Evolutionary conservation across 2,797 vertebrate genomes (phyloP), one percentile per base, ranked within the genome.

Genomic region (Agapornis canus): DNA sequence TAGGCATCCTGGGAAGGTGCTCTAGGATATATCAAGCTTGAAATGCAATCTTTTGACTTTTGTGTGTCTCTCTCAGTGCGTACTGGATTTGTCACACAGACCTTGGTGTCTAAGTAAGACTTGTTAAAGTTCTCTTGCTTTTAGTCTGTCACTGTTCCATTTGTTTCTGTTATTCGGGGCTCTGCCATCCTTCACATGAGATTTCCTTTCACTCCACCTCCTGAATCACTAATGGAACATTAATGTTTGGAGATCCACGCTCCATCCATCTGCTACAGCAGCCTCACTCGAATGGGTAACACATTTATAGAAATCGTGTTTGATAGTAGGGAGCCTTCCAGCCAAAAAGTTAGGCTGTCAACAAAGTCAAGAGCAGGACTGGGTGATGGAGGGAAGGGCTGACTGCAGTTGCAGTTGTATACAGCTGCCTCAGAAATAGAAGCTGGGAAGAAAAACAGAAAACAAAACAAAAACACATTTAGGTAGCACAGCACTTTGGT

Each of bases 401-500:
- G 96, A 89, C 95, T 96, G 95, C 94, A 87, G 65, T 65, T 60
- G 84, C 85, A 54, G 39, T 81, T 91, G 59, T 69, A 78, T 64
- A 89, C 93, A 94, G 94, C 93, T 95, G 97, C 95, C 97, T 97
- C 91, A 86, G 72, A 94, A 94, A 63, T 77, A 70, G 85, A 85
- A 90, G 78, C 71, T 82, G 76, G 89, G 82, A 92, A 87, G 61
- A 49, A 80, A 86, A 90, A 82, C 78, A 1, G 3, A 32, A 32
- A 65, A n/a, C 14, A 3, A 47, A 31, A 56, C 56, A 65, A 35
- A 56, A 72, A 25, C 1, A 13, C 43, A 39, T 78, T 79, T 96
- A 97, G 96, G 92, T 95, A 95, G 97, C 93, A 90, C 95, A 96
- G 98, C 98, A 97, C 98, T 98, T 97, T 96, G 97, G 94, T 96